These are phyloP conservation scores for Hypomecis atomaria DNA, from an alignment of 2,888 invertebrate genomes.

Conservation along the genomic window DNA sequence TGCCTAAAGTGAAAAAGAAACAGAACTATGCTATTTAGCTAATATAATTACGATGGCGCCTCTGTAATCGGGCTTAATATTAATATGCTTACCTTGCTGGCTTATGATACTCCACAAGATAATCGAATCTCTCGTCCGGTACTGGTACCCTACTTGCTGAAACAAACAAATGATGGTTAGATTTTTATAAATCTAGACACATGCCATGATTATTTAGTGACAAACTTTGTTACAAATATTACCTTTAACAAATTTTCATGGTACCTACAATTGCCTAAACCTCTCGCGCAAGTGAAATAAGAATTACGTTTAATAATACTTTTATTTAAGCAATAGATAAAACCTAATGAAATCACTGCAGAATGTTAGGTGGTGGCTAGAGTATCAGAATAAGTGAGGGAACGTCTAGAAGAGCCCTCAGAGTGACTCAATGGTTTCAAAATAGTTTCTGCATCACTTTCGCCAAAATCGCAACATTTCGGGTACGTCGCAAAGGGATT, in stretches of 20 bases:
- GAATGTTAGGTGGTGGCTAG: too few relatives aligned
- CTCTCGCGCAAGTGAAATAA: neutral
- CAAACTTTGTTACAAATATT: neutral
- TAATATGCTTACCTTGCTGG: constrained; percentile 90
- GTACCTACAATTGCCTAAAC: neutral
- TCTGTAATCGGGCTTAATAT: too few relatives aligned
- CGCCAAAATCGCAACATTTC: constrained; percentile 51
- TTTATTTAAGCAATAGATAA: neutral
- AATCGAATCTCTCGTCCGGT: constrained; percentile 97
- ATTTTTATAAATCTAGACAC: too few relatives aligned
- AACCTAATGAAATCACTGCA: neutral
- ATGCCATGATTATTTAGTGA: neutral
- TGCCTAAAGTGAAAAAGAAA: too few relatives aligned
- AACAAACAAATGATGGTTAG: constrained; percentile 56
- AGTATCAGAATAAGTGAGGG: constrained; percentile 13
- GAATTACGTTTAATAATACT: neutral
- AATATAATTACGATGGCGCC: too few relatives aligned
- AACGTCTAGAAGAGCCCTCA: constrained; percentile 40
- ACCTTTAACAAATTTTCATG: constrained; percentile 5
- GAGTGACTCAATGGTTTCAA: constrained; percentile 46
- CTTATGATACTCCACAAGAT: constrained; percentile 96
- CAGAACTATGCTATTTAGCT: too few relatives aligned
- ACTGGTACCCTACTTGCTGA: constrained; percentile 97
- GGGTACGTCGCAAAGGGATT: constrained; percentile 84
- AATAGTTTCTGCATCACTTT: constrained; percentile 44